Evolutionary conservation across 2,113 vertebrate species (phyloP), one percentile per base, ranked within the genome.

Genomic region (Ceyx melanurus): DNA sequence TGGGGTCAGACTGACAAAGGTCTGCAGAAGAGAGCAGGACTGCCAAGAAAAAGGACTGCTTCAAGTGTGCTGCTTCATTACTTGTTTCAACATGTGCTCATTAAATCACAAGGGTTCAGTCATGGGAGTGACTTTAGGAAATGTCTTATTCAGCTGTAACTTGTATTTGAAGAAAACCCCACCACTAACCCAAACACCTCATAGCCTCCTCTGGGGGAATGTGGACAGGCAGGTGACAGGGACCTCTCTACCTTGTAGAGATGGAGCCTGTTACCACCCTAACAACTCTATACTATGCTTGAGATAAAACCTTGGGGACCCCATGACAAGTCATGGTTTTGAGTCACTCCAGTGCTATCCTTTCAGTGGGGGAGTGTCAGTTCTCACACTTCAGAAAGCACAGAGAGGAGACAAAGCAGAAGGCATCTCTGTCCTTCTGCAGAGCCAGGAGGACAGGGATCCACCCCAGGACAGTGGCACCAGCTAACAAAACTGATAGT

Each of bases 401-500:
- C 83, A 54, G 68, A 64, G 72, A 58, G 64, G 64, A 78, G 80
- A 77, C 90, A 95, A 74, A 94, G 90, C 88, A 79, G 86, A n/a
- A 90, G 83, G 61, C 2, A 0, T 19, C 86, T 50, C 83, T 75
- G 74, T 86, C 77, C 86, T 42, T 88, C 93, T 89, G 54, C 67
- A 61, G 82, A 74, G 73, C 73, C 13, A 6, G 72, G n/a, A 73
- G 61, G 57, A 48, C 56, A 23, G 58, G 66, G 62, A 46, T 70
- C 62, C 31, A 15, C 53, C 56, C 81, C 4, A 2, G 45, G 85
- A 46, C 3, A 6, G 5, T 37, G 84, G 61, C 56, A 31, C 66
- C 87, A 79, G 46, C 89, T 97, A 99, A 94, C 98, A 99, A 96
- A 99, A 99, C 98, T 99, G 98, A 54, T 99, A 99, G 97, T 99